Conservation (phyloP, 2,113 vertebrate genomes). For the Myrmecobius fasciatus region DNA sequence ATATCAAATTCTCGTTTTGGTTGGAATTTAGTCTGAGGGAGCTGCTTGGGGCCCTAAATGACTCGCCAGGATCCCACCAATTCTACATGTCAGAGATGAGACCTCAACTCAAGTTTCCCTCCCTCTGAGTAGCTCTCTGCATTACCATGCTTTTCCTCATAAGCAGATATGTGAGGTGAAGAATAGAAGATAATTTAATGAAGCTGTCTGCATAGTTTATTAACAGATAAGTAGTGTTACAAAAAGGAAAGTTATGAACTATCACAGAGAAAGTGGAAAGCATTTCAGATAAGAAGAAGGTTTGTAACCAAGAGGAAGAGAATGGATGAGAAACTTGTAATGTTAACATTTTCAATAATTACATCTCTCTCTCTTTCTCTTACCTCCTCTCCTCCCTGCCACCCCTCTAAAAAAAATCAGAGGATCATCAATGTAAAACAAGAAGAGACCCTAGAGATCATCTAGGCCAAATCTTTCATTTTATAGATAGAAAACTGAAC, state of each 20-base stretch:
- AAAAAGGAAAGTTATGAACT: not conserved
- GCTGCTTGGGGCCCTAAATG: not conserved
- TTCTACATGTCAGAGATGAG: not conserved
- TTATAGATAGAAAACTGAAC: not conserved
- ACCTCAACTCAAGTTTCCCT: no score
- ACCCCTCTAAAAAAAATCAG: no score
- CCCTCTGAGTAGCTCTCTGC: not conserved
- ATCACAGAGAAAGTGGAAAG: not conserved
- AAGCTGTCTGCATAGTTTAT: not conserved
- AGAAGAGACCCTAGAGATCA: not conserved
- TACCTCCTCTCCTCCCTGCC: no score
- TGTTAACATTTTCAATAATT: slow-evolving; percentile 1
- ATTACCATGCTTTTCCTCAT: no score
- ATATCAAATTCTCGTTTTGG: not conserved
- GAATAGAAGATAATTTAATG: not conserved
- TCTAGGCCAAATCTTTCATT: not conserved
- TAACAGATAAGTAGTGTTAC: not conserved
- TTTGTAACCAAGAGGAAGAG: not conserved
- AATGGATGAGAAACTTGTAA: not conserved
- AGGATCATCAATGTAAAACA: not conserved
- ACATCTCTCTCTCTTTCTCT: not conserved
- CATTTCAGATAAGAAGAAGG: slow-evolving; percentile 13
- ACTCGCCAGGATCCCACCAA: not conserved
- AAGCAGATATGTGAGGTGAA: not conserved
- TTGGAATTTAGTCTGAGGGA: not conserved